Conservation (phyloP, 2,888 invertebrate species). For the Colostygia pectinataria region DNA sequence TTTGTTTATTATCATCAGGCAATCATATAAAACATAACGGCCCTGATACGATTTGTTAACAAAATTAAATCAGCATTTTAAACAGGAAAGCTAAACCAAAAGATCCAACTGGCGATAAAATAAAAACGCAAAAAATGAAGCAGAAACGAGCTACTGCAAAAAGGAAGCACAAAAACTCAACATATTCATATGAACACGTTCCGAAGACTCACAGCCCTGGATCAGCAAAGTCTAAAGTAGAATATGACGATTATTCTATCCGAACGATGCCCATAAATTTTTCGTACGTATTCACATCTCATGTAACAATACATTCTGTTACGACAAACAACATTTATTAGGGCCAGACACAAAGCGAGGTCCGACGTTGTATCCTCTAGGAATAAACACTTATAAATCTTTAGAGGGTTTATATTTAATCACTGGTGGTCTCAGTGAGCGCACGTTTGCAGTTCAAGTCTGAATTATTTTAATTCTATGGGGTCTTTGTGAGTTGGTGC, state of each 20-base stretch:
- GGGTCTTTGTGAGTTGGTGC: conserved; percentile 61
- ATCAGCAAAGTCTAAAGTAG: conserved; percentile 40
- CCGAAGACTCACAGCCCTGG: conserved; percentile 27
- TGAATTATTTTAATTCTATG: conserved; percentile 73
- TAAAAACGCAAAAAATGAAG: conserved; percentile 7
- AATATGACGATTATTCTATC: conserved; percentile 43
- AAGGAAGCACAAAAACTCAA: conserved; percentile 17
- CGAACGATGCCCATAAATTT: conserved; percentile 54
- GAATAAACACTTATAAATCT: conserved; percentile 81
- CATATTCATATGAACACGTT: conserved; percentile 25
- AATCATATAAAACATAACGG: neutral
- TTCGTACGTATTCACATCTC: conserved; percentile 57
- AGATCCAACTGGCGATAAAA: conserved; percentile 12
- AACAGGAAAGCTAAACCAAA: too few species aligned
- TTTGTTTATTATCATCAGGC: conserved; percentile 47
- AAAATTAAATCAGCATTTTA: conserved; percentile 1
- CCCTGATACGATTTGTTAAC: neutral
- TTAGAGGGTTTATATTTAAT: conserved; percentile 73
- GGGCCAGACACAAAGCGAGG: conserved; percentile 55
- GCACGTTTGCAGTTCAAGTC: conserved; percentile 69
- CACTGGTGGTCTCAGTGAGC: conserved; percentile 67
- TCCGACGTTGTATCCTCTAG: conserved; percentile 49
- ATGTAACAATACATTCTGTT: conserved; percentile 65
- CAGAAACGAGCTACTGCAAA: conserved; percentile 25
- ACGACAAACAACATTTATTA: conserved; percentile 72